Base-by-base conservation (phyloP, 2,797 vertebrate species). In the Synaphobranchus kaupii region DNA sequence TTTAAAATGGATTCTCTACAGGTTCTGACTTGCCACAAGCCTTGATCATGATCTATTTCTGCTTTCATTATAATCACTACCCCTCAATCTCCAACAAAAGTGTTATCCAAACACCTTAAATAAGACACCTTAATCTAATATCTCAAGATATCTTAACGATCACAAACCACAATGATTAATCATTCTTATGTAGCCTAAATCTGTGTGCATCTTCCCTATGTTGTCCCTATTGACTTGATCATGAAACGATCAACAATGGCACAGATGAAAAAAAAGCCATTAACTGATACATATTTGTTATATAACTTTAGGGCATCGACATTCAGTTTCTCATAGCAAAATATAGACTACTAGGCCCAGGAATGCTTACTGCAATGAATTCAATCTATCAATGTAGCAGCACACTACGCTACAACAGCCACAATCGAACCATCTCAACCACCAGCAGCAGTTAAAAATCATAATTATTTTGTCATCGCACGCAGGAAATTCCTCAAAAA, bases 41-140 rank as follows among this genome's bases (percentile, higher is more conserved):
- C 73, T 81, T 50, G 25, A 50, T 81, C 20, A n/a, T 12, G 22
- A 76, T 39, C 6, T 73, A 25, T 48, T 48, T 78, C 15, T 78
- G 39, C 34, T 81, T 81, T 81, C 78, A 13, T 81, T n/a, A n/a
- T 50, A n/a, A n/a, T 81, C 47, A 81, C 47, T n/a, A 50, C 44
- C 25, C 9, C 44, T n/a, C 47, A 81, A 17, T 81, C 44, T 50
- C 47, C 22, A 81, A 7, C 44, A 44, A 8, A 76, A 2, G 5
- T 34, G 13, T 39, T 73, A 76, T 76, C 31, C 34, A 39, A 22
- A 39, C 63, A 68, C 63, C 63, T 39, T 76, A 34, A 76, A 15
- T 13, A 15, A 31, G 34, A 17, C 71, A 76, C 66, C 66, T 7
- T 34, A 34, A 47, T 47, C 44, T 47, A 48, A 80, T 80, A 22